Evolutionary conservation across 2,113 vertebrate species (phyloP), one percentile per base, ranked within the genome.

Genomic region (Melanocharis versteri): DNA sequence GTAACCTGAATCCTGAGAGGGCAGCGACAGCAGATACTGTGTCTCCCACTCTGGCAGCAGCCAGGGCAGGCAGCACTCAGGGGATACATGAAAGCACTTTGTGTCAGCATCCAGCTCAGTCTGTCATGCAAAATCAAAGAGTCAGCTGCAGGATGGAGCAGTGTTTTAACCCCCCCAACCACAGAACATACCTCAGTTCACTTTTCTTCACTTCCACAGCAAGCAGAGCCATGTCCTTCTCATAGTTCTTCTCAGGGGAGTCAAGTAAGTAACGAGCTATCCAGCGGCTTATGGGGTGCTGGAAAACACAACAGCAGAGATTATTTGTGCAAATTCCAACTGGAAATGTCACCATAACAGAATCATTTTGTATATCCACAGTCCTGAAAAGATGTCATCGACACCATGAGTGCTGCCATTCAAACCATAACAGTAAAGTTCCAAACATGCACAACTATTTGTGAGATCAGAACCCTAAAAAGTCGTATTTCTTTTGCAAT

Each of bases 251-350:
- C 90, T 98, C 99, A 42, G 99, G 99, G 39, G 98, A 77, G 42
- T 99, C 98, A 39, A 95, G 98, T 4, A 99, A 0, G 73, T 97
- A 97, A 56, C 98, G 97, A 37, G 97, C 78, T 86, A 99, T 98
- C 98, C 98, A 99, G 86, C 99, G 98, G 81, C 97, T 99, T 97
- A 99, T 99, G 75, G 99, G 99, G 83, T 99, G 99, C 99, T 99
- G 87, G 27, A 75, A 88, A 80, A 92, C 33, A 85, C 0, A 90
- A 82, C 78, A 94, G 47, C 30, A 71, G 23, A 91, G 44, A 71
- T 77, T 44, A 80, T 48, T 80, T 17, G 11, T 24, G 21, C 39
- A 9, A 45, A 37, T 87, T 30, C 40, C 83, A 93, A 24, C 8
- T 1, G 72, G 70, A 87, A 92, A 72, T 40, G 44, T 27, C 39